A percentile compares a stretch with the other conserved stretches of the same genome.
Evolutionary conservation across 2,113 vertebrate genomes (phyloP).

Genomic region (Amia ocellicauda): DNA sequence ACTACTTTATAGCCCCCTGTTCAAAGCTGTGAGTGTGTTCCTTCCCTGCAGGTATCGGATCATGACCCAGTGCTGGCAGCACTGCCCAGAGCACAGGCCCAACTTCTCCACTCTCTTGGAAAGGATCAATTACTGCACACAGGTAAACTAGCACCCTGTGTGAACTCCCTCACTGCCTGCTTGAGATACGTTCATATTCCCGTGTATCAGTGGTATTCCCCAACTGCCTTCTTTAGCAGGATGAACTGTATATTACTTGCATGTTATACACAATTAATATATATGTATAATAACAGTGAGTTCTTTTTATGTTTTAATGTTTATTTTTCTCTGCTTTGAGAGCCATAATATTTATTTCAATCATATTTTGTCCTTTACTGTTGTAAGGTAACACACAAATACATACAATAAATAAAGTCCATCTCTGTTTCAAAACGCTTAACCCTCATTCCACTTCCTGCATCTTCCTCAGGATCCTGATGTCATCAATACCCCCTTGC

Average conservation of each 20-base stretch:
- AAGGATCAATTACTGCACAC: slow-evolving; percentile 84
- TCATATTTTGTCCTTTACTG: background rate
- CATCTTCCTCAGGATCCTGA: slow-evolving; percentile 73
- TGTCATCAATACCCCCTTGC: slow-evolving; percentile 83
- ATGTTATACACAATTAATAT: no score
- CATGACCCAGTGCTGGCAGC: slow-evolving; percentile 94
- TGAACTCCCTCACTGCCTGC: background rate
- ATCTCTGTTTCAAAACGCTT: no score
- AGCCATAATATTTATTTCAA: no score
- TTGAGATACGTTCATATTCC: no score
- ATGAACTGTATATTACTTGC: no score
- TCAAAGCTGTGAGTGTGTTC: background rate
- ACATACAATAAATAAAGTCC: no score
- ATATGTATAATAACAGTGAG: no score
- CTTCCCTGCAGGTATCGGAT: slow-evolving; percentile 72
- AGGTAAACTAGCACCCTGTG: slow-evolving; percentile 57
- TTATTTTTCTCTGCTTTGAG: background rate
- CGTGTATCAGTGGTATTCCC: no score
- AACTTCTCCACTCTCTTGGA: slow-evolving; percentile 85
- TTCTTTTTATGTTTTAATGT: no score
- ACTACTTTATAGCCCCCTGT: no score
- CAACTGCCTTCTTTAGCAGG: background rate
- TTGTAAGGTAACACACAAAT: background rate
- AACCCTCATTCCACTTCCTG: background rate
- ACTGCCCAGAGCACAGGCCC: slow-evolving; percentile 82